Conservation (phyloP, 2,797 vertebrate species). For the Malacoraja senta region DNA sequence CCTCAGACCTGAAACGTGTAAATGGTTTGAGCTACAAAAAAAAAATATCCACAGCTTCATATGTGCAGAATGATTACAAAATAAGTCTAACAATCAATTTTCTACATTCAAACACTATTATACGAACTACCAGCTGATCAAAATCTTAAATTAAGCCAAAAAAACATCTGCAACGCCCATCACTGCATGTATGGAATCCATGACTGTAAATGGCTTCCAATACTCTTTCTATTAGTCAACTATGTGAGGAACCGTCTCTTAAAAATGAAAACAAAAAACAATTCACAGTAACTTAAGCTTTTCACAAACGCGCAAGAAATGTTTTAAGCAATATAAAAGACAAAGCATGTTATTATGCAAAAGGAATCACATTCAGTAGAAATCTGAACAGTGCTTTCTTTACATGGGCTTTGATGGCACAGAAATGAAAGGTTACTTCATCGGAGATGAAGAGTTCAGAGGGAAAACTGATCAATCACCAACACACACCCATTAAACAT, state of each 20-base stretch:
- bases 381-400: not conserved
- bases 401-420: not conserved
- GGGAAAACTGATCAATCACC: not conserved
- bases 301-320: not conserved
- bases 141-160: not conserved
- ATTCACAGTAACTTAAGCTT: not conserved
- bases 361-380: not conserved
- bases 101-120: not conserved
- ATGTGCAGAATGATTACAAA: not conserved
- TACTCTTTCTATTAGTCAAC: not conserved
- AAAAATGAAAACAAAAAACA: constrained; percentile 6
- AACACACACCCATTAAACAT: not conserved
- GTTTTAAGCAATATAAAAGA: not conserved
- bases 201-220: not conserved
- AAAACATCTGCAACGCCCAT: not conserved
- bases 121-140: not conserved
- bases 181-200: not conserved
- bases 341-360: not conserved
- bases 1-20: not conserved
- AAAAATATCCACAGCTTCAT: not conserved
- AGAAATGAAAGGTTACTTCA: not conserved
- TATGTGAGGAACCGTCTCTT: too few relatives aligned
- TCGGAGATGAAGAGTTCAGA: not conserved
- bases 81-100: not conserved
- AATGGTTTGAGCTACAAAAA: not conserved